A percentile compares a stretch with the other conserved stretches of the same genome.
Evolutionary conservation across 2,797 vertebrate genomes (phyloP).

Genomic region (Euphonia xanthogaster): DNA sequence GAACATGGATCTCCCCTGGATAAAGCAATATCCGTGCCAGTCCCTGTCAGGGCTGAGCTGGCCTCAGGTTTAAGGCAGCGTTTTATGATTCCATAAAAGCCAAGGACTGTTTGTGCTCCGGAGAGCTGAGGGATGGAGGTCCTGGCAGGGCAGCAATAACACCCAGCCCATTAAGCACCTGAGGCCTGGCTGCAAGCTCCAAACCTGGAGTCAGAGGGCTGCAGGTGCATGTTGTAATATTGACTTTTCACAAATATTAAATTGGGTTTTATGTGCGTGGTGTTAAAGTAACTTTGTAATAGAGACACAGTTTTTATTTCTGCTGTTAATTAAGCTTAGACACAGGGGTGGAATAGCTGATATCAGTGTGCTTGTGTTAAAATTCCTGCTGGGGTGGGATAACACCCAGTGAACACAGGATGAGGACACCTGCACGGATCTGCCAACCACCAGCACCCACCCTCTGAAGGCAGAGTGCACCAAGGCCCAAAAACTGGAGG

Average conservation of each 20-base stretch:
- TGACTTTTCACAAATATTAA: background rate
- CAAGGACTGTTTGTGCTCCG: slow-evolving; percentile 36
- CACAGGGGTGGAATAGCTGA: no score
- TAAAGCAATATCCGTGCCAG: background rate
- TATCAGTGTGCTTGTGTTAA: background rate
- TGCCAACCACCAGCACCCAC: background rate
- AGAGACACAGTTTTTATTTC: background rate
- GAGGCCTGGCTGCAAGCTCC: background rate
- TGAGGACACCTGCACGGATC: background rate
- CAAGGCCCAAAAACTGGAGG: no score
- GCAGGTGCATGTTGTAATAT: background rate
- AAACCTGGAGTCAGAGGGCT: background rate
- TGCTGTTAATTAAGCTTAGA: background rate
- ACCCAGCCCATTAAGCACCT: slow-evolving; percentile 52
- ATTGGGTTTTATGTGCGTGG: background rate
- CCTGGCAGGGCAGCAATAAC: slow-evolving; percentile 35
- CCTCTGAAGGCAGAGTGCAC: no score
- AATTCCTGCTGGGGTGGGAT: background rate
- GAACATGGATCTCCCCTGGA: background rate
- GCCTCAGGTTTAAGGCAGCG: background rate
- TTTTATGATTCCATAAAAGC: slow-evolving; percentile 36
- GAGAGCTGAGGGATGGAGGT: slow-evolving; percentile 28
- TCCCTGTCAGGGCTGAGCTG: background rate
- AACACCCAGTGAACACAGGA: background rate
- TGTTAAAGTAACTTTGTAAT: background rate